Evolutionary conservation across 2,113 vertebrate genomes (phyloP).

Genomic region (Gobiocypris rarus): DNA sequence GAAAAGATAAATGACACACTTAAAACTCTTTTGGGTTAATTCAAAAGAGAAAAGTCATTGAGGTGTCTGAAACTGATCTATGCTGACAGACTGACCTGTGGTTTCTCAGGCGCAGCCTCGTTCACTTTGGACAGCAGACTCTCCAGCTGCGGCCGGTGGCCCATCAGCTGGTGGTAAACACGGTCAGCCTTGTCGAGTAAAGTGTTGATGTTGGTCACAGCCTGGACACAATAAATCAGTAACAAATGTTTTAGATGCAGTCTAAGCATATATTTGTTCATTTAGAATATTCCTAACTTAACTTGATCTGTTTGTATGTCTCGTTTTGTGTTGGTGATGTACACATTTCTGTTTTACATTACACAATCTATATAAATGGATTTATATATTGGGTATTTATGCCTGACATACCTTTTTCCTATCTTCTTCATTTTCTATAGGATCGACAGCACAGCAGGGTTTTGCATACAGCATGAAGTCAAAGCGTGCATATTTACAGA

Average conservation of each 20-base stretch:
- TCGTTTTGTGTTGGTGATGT: neutral
- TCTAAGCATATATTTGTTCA: neutral
- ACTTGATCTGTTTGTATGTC: neutral
- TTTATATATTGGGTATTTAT: neutral
- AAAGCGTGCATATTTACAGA: slow-evolving; percentile 98
- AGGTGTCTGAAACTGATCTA: neutral
- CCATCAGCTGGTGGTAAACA: slow-evolving; percentile 98
- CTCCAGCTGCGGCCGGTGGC: slow-evolving; percentile 93
- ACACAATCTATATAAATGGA: neutral
- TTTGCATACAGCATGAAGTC: slow-evolving; percentile 98
- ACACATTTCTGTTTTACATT: neutral
- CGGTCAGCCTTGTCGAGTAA: slow-evolving; percentile 97
- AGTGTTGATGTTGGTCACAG: slow-evolving; percentile 97
- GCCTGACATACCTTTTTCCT: slow-evolving; percentile 87
- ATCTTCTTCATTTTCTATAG: slow-evolving; percentile 98
- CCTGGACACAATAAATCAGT: slow-evolving; percentile 71
- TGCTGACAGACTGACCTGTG: slow-evolving; percentile 80
- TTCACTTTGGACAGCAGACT: slow-evolving; percentile 96
- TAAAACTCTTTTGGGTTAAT: neutral
- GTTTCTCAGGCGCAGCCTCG: slow-evolving; percentile 96
- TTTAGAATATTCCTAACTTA: neutral
- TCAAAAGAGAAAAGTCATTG: neutral
- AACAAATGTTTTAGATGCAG: neutral
- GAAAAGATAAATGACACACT: neutral
- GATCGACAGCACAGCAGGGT: slow-evolving; percentile 97